Conservation (phyloP, 1,140 invertebrate species). For the Zaprionus davidi region DNA sequence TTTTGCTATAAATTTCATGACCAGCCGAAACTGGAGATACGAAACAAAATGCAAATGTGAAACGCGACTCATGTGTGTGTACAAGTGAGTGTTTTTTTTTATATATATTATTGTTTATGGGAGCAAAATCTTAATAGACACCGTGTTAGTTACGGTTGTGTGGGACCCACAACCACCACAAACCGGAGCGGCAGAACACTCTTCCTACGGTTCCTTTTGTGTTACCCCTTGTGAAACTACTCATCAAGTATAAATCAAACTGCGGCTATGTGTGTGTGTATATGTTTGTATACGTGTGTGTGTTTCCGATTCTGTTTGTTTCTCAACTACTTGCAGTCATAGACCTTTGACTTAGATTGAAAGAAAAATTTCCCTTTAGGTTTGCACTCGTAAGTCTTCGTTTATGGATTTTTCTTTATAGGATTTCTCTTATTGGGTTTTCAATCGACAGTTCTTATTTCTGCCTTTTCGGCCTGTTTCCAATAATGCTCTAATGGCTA, state of each 20-base stretch:
- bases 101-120: too few species aligned
- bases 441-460: not conserved
- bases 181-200: too few species aligned
- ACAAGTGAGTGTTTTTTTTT: not conserved
- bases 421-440: not conserved
- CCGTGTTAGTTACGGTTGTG: too few species aligned
- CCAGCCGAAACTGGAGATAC: constrained; percentile 54
- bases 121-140: too few species aligned
- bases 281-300: too few species aligned
- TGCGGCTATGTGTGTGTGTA: not conserved
- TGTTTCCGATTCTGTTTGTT: not conserved
- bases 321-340: not conserved
- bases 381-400: not conserved
- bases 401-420: not conserved
- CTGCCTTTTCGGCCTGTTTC: not conserved
- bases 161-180: too few species aligned
- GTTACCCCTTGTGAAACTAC: too few species aligned
- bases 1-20: constrained; percentile 66
- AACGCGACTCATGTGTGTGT: not conserved
- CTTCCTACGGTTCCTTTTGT: too few species aligned
- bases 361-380: not conserved
- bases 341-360: not conserved
- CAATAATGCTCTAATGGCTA: too few species aligned
- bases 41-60: constrained; percentile 41
- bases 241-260: too few species aligned